Percentiles rank a stretch among this genome's conserved stretches.
Conservation (phyloP, 2,888 invertebrate species). For the Minunthozetes semirufus region DNA sequence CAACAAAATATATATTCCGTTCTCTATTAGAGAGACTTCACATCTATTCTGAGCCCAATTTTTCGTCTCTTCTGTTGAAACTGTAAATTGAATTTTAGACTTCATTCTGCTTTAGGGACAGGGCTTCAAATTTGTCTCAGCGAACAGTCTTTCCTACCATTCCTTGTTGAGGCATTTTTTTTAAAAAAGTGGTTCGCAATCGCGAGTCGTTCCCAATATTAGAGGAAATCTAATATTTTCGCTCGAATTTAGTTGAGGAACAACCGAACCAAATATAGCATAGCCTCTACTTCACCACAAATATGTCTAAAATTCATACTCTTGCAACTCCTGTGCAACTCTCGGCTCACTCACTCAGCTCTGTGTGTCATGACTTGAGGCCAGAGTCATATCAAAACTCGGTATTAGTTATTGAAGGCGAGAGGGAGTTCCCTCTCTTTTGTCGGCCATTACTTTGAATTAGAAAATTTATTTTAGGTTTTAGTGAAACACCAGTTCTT, state of each 20-base stretch:
- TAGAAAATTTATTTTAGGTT: slow-evolving; percentile 1
- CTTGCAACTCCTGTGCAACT: background rate
- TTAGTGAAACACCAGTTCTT: background rate
- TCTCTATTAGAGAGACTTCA: background rate
- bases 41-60: background rate
- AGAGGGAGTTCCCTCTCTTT: background rate
- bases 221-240: slow-evolving; percentile 27
- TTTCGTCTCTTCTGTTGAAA: background rate
- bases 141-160: background rate
- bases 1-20: background rate
- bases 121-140: slow-evolving; percentile 13
- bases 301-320: background rate
- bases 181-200: slow-evolving; percentile 8
- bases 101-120: slow-evolving; percentile 20
- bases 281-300: slow-evolving; percentile 7
- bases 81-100: slow-evolving; percentile 27
- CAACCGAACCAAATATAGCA: slow-evolving; percentile 18
- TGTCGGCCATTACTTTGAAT: slow-evolving; percentile 19
- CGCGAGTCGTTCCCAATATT: background rate
- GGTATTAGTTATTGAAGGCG: slow-evolving; percentile 18
- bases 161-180: background rate
- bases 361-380: slow-evolving; percentile 24
- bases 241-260: background rate
- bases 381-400: background rate
- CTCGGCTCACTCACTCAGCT: background rate